A percentile compares a stretch with the other conserved stretches of the same genome.
phyloP scores from a whole-genome alignment of 2,797 vertebrate species.

The Gymnodraco acuticeps region DNA sequence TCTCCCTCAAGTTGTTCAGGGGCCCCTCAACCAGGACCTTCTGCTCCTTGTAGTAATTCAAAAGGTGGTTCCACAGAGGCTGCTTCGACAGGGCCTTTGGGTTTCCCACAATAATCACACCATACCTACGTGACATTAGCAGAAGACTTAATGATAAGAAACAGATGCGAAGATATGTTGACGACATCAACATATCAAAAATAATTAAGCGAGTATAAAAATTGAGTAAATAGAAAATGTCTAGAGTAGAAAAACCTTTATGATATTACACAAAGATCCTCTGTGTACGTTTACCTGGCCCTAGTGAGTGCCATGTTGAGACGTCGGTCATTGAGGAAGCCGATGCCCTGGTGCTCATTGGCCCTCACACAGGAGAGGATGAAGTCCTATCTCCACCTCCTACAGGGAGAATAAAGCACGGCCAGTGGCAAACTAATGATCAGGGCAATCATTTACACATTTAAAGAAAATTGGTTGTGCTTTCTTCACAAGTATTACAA shows the following conservation, averaged over 20 bases:
- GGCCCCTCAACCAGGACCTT: slow-evolving; percentile 97
- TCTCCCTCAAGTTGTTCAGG: slow-evolving; percentile 94
- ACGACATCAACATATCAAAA: not conserved
- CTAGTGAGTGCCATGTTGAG: slow-evolving; percentile 95
- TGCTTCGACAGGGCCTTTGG: slow-evolving; percentile 96
- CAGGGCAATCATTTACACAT: not conserved
- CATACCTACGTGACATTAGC: slow-evolving; percentile 83
- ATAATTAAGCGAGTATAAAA: not conserved
- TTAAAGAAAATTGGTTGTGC: not conserved
- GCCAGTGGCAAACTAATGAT: not conserved
- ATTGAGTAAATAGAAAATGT: not conserved
- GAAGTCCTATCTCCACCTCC: slow-evolving; percentile 97
- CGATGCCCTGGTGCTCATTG: slow-evolving; percentile 96
- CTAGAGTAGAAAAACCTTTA: not conserved
- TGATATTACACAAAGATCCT: not conserved
- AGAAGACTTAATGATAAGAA: not conserved
- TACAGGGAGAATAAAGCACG: slow-evolving; percentile 56
- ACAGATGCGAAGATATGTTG: not conserved
- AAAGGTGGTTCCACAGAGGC: slow-evolving; percentile 95
- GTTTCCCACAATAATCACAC: slow-evolving; percentile 96
- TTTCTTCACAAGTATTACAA: not conserved
- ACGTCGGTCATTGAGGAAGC: slow-evolving; percentile 94
- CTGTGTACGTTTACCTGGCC: slow-evolving; percentile 84
- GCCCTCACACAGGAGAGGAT: slow-evolving; percentile 96
- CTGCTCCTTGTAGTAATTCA: slow-evolving; percentile 98